phyloP scores from a whole-genome alignment of 2,113 vertebrate genomes.

The Malurus elegans region DNA sequence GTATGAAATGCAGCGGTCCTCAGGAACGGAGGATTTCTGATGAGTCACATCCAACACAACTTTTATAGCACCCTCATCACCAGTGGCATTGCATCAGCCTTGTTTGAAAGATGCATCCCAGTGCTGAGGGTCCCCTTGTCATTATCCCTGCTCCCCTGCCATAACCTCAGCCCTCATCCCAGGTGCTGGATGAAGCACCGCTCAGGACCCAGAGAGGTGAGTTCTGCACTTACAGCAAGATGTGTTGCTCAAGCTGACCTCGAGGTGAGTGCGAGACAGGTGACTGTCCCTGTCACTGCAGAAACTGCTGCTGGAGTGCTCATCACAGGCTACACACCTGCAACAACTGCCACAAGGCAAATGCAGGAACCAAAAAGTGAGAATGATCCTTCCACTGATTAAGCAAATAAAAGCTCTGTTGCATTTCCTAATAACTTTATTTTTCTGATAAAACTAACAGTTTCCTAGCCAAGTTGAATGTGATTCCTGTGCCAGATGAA shows the following conservation, averaged over 20 bases:
- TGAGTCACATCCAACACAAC: background rate
- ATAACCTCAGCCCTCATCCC: background rate
- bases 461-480: background rate
- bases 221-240: background rate
- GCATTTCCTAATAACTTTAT: background rate
- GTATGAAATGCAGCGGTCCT: rapidly evolving
- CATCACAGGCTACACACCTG: background rate
- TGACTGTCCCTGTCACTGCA: background rate
- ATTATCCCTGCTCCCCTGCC: background rate
- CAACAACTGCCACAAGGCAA: background rate
- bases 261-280: rapidly evolving
- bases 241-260: background rate
- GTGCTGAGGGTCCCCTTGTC: rapidly evolving
- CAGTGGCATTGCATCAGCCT: background rate
- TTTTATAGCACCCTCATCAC: background rate
- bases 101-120: background rate
- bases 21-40: rapidly evolving
- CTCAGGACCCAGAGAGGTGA: background rate
- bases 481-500: background rate
- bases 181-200: background rate
- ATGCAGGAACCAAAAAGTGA: rapidly evolving
- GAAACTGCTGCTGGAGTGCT: background rate
- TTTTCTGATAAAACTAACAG: background rate
- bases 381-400: background rate
- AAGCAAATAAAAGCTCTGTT: background rate